These are phyloP conservation scores for Leptinotarsa lineolata DNA, from an alignment of 1,140 invertebrate genomes.

Conservation along the genomic window DNA sequence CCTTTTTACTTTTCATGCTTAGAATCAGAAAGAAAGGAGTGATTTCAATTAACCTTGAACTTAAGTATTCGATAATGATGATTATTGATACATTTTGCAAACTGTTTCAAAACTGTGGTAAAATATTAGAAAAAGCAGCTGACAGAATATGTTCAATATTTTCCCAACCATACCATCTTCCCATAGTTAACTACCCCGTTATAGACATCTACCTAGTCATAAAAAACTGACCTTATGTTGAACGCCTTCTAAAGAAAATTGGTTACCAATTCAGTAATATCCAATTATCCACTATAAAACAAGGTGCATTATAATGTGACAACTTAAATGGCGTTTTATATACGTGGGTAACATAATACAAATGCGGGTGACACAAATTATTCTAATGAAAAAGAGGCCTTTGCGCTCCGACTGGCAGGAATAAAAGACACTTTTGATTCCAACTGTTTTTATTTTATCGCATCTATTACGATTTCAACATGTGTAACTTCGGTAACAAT, in stretches of 20 bases:
- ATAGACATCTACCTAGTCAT: constrained; percentile 6
- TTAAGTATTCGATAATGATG: too few relatives aligned
- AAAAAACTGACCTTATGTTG: constrained; percentile 13
- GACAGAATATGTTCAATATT: too few relatives aligned
- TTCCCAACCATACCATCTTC: too few relatives aligned
- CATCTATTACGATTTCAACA: constrained; percentile 28
- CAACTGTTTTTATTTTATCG: constrained; percentile 26
- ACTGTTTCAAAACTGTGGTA: too few relatives aligned
- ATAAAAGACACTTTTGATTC: constrained; percentile 24
- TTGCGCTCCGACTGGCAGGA: constrained; percentile 18
- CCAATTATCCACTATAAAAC: constrained; percentile 25
- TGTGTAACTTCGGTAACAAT: constrained; percentile 28
- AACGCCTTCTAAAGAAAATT: constrained; percentile 18
- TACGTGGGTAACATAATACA: constrained; percentile 23
- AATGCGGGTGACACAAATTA: constrained; percentile 29
- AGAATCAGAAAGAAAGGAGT: too few relatives aligned
- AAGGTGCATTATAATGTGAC: constrained; percentile 28
- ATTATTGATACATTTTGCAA: too few relatives aligned
- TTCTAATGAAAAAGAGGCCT: constrained; percentile 25
- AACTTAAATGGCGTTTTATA: constrained; percentile 26
- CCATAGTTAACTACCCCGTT: background rate
- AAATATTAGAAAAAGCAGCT: too few relatives aligned
- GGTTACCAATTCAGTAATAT: constrained; percentile 23
- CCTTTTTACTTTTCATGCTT: too few relatives aligned
- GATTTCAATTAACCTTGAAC: too few relatives aligned